Base-by-base conservation (phyloP, 2,113 vertebrate species). In the Odobenus rosmarus region DNA sequence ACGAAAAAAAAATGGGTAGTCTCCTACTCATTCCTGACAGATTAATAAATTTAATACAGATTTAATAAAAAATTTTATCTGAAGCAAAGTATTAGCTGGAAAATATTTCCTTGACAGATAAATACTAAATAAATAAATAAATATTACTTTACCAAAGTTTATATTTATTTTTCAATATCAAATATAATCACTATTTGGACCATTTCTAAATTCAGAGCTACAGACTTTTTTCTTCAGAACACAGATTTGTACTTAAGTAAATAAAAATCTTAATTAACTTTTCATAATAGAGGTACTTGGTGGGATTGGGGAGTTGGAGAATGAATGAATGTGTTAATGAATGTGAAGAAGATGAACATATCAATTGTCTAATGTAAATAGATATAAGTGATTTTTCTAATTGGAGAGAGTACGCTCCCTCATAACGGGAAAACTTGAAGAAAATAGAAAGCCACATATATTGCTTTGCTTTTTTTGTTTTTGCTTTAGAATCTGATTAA, bases 121-220 rank as follows among this genome's bases (percentile, higher is more conserved):
- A 93, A 74, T 89, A n/a, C 46, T 77, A 84, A 85, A 53, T 39
- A 88, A 93, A 61, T 77, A 33, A 80, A 28, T 11, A 69, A 80
- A 74, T 81, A 76, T 57, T 93, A 83, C 81, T 96, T 85, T 88
- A 72, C 12, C 59, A 46, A n/a, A 77, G 7, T 74, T 89, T 88
- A 28, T 55, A 6, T 88, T 90, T 92, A 61, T 82, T 96, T 96
- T 92, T 6, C 14, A 92, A 1, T 61, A 42, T 61, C 31, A 76
- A 86, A n/a, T 90, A n/a, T 51, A 42, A 80, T 88, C 7, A 85
- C 28, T 93, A 31, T 83, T 89, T 93, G 82, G 74, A 88, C 5
- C 0, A 81, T 21, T 89, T 88, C 59, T 96, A 72, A 67, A 42
- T 96, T 90, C 24, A 26, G 64, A 87, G 42, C 61, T 74, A 16